A percentile compares a stretch with the other conserved stretches of the same genome.
Conservation (phyloP, 2,888 invertebrate species). For the Brachyptera risi region DNA sequence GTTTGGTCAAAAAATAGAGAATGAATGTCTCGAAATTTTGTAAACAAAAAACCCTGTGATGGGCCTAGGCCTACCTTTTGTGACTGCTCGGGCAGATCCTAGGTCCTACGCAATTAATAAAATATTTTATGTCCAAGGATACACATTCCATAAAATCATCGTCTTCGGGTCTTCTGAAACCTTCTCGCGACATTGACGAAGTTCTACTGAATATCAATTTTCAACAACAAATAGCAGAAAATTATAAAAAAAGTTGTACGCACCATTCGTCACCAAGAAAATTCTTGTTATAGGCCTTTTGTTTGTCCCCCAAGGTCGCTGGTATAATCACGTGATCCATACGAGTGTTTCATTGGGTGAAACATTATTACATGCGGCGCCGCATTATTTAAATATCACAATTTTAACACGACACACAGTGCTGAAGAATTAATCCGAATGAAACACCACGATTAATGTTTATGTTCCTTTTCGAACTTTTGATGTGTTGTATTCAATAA, state of each 20-base stretch:
- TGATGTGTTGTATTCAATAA: too few relatives aligned
- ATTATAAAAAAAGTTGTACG: neutral
- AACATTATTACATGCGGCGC: neutral
- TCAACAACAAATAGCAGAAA: neutral
- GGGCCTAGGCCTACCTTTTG: constrained; percentile 39
- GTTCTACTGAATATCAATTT: neutral
- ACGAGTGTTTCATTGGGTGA: neutral
- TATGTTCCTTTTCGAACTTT: too few relatives aligned
- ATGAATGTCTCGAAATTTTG: constrained; percentile 1
- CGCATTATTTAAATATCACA: too few relatives aligned
- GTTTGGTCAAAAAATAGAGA: neutral
- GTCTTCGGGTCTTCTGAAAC: constrained; percentile 41
- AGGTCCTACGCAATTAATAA: constrained; percentile 40
- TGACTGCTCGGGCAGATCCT: too few relatives aligned
- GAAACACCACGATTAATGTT: too few relatives aligned
- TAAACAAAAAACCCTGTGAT: neutral
- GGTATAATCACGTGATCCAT: neutral
- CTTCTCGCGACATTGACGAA: neutral
- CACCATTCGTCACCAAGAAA: neutral
- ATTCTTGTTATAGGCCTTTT: neutral
- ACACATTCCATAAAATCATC: constrained; percentile 47
- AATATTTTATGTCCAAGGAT: constrained; percentile 44
- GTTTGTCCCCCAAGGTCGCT: neutral
- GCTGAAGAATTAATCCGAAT: neutral
- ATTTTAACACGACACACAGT: too few relatives aligned